phyloP scores from a whole-genome alignment of 2,888 invertebrate species.

The Monochamus alternatus region DNA sequence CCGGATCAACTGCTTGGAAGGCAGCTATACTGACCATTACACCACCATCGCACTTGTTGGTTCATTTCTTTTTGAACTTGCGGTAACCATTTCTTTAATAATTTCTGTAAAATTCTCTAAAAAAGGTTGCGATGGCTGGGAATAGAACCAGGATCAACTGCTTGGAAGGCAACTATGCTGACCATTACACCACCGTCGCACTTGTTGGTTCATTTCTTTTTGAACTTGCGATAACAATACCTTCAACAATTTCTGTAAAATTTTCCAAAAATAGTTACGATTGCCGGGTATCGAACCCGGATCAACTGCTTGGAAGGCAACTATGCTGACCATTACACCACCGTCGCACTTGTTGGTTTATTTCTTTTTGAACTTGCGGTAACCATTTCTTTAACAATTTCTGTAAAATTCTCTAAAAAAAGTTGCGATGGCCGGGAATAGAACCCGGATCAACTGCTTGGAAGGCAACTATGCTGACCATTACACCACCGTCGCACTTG shows the following conservation, averaged over 20 bases:
- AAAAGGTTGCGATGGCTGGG: conserved; percentile 69
- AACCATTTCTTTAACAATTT: too few relatives aligned
- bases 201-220: conserved; percentile 11
- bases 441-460: conserved; percentile 73
- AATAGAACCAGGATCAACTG: conserved; percentile 72
- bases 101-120: too few relatives aligned
- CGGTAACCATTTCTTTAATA: too few relatives aligned
- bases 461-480: conserved; percentile 72
- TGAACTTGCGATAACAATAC: too few relatives aligned
- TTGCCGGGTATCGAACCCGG: conserved; percentile 73
- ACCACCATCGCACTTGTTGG: conserved; percentile 67
- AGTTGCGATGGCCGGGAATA: conserved; percentile 71
- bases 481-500: conserved; percentile 70
- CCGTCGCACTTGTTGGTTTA: conserved; percentile 64
- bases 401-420: conserved; percentile 22
- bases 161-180: conserved; percentile 72
- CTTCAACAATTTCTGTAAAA: too few relatives aligned
- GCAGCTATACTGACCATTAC: conserved; percentile 72
- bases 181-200: conserved; percentile 72
- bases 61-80: too few relatives aligned
- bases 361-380: too few relatives aligned
- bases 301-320: conserved; percentile 73
- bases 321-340: conserved; percentile 72
- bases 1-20: conserved; percentile 73
- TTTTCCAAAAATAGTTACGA: conserved; percentile 60